Percentiles rank a stretch among this genome's conserved stretches.
Conservation (phyloP, 2,113 vertebrate genomes). For the Eptatretus burgeri region DNA sequence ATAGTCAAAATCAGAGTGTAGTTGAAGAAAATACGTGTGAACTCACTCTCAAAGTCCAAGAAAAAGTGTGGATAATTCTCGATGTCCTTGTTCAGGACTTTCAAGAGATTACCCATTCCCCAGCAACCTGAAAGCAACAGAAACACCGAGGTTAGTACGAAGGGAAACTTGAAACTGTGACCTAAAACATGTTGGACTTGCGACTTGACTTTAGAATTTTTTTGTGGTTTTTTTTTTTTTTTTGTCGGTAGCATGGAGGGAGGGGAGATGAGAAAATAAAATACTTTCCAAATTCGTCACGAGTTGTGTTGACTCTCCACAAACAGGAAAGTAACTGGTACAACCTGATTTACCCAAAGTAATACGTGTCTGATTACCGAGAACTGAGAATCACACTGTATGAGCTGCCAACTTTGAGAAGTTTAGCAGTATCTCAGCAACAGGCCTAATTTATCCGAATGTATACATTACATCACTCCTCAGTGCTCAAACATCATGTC, state of each 20-base stretch:
- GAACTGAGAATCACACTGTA: neutral
- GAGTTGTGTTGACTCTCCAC: conserved; percentile 12
- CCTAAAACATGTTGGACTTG: conserved; percentile 24
- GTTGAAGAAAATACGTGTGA: conserved; percentile 8
- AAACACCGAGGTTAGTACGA: too few species aligned
- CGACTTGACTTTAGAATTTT: conserved; percentile 12
- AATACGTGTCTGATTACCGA: conserved; percentile 10
- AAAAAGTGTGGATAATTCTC: conserved; percentile 96
- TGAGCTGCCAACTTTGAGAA: too few species aligned
- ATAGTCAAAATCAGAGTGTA: too few species aligned
- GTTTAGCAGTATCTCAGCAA: conserved; percentile 5
- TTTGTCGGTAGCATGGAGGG: neutral
- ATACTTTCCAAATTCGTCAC: conserved; percentile 6
- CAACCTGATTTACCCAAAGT: conserved; percentile 9
- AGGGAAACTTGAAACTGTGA: conserved; percentile 17
- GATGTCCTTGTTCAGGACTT: conserved; percentile 93
- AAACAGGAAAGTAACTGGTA: conserved; percentile 15
- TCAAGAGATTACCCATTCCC: conserved; percentile 94
- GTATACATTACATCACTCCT: conserved; percentile 10
- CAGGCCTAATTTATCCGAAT: conserved; percentile 9
- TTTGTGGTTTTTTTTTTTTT: neutral
- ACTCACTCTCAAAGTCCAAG: conserved; percentile 98
- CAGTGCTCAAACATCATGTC: conserved; percentile 10
- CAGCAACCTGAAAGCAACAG: conserved; percentile 25
- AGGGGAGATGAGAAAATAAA: conserved; percentile 7